phyloP scores from a whole-genome alignment of 1,140 invertebrate species.

The Dinoponera quadriceps region DNA sequence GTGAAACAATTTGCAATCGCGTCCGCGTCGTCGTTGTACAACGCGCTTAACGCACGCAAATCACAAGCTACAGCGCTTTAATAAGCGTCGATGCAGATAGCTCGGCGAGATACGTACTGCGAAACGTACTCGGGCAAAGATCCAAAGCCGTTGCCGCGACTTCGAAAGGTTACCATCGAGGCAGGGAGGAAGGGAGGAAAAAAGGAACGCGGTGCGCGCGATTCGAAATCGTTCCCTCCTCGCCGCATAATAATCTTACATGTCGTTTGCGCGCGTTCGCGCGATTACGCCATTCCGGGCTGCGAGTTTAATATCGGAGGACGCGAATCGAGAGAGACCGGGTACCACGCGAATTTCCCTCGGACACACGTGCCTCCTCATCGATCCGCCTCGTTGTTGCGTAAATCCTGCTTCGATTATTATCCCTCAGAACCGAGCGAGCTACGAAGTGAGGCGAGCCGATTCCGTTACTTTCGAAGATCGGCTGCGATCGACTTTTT shows the following conservation, averaged over 20 bases:
- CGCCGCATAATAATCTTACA: slow-evolving; percentile 50
- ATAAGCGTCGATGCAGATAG: slow-evolving; percentile 45
- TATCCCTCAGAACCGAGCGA: slow-evolving; percentile 13
- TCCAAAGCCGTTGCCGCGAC: neutral
- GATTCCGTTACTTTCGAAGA: slow-evolving; percentile 39
- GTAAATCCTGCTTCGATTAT: slow-evolving; percentile 29
- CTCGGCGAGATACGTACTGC: slow-evolving; percentile 38
- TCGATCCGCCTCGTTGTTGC: slow-evolving; percentile 6
- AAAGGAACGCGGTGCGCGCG: slow-evolving; percentile 14
- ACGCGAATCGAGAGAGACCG: slow-evolving; percentile 27
- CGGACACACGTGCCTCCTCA: slow-evolving; percentile 7
- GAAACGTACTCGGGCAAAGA: slow-evolving; percentile 43
- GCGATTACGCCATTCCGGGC: slow-evolving; percentile 22
- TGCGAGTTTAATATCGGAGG: slow-evolving; percentile 45
- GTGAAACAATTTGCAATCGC: slow-evolving; percentile 33
- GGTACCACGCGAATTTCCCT: slow-evolving; percentile 27
- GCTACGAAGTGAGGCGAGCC: neutral
- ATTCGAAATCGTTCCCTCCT: slow-evolving; percentile 33
- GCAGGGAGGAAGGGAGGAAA: slow-evolving; percentile 12
- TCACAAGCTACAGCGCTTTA: slow-evolving; percentile 38
- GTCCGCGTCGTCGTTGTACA: slow-evolving; percentile 2
- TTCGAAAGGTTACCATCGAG: slow-evolving; percentile 36
- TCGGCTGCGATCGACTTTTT: neutral
- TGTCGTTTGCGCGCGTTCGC: slow-evolving; percentile 32
- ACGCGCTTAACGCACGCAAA: slow-evolving; percentile 32